A percentile compares a stretch with the other conserved stretches of the same genome.
Evolutionary conservation across 2,797 vertebrate genomes (phyloP).

Genomic region (Scleropages formosus): DNA sequence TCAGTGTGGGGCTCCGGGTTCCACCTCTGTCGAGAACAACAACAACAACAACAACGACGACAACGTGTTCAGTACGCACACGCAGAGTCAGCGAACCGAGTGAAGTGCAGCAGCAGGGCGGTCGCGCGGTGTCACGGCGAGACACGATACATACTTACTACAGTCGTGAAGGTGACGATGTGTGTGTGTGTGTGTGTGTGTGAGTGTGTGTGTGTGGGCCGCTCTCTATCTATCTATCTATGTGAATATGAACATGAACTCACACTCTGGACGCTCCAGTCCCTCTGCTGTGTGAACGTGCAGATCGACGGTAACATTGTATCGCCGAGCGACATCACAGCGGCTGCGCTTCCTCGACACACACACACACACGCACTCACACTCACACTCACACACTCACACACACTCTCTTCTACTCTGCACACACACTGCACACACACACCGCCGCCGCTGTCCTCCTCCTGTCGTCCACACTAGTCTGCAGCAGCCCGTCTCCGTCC

Average conservation of each 20-base stretch:
- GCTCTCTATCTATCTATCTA: no score
- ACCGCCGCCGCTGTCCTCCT: no score
- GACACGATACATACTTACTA: no score
- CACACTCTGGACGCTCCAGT: constrained; percentile 83
- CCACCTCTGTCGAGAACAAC: constrained; percentile 72
- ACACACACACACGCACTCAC: constrained; percentile 29
- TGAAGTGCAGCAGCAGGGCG: no score
- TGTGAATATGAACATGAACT: constrained; percentile 62
- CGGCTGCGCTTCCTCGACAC: constrained; percentile 25
- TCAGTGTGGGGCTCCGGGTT: constrained; percentile 64
- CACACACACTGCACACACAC: no score
- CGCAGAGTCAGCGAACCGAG: no score
- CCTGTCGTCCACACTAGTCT: no score
- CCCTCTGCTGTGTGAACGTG: constrained; percentile 82
- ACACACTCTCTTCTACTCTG: no score
- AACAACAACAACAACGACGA: not conserved
- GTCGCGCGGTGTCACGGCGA: no score
- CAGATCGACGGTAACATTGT: constrained; percentile 87
- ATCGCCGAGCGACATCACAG: constrained; percentile 78
- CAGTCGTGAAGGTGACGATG: no score
- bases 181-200: no score
- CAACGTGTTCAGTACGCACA: not conserved
- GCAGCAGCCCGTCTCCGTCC: constrained; percentile 20
- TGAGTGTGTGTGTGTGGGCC: no score
- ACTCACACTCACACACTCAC: constrained; percentile 33